Conservation (phyloP, 2,888 invertebrate species). For the Hydroisotoma schaefferi region DNA sequence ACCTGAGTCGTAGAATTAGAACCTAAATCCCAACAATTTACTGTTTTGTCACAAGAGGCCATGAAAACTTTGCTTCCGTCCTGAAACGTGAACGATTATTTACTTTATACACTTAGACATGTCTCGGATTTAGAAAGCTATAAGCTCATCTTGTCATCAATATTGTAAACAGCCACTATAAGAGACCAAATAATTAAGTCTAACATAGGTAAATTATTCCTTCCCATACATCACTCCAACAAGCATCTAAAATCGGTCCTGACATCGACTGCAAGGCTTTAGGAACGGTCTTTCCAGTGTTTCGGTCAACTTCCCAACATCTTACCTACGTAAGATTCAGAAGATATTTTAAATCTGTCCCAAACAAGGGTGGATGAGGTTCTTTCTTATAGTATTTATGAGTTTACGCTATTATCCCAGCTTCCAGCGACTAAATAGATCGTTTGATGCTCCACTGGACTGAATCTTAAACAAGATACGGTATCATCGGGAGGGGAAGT, state of each 20-base stretch:
- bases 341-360: background rate
- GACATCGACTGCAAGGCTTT: constrained; percentile 96
- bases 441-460: constrained; percentile 80
- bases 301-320: constrained; percentile 87
- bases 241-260: constrained; percentile 71
- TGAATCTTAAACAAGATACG: constrained; percentile 87
- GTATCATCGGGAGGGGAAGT: constrained; percentile 95
- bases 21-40: constrained; percentile 87
- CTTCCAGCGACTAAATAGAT: constrained; percentile 90
- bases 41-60: constrained; percentile 88
- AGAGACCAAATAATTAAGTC: too few relatives aligned
- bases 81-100: too few relatives aligned
- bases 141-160: too few relatives aligned
- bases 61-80: constrained; percentile 85
- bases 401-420: constrained; percentile 81
- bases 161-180: too few relatives aligned
- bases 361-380: background rate
- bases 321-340: too few relatives aligned
- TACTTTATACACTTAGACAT: too few relatives aligned
- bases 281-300: constrained; percentile 84
- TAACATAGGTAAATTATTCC: too few relatives aligned
- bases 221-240: constrained; percentile 84
- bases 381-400: background rate
- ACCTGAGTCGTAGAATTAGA: constrained; percentile 88
- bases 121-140: too few relatives aligned